Percentiles rank a stretch among this genome's conserved stretches.
Conservation (phyloP, 2,888 invertebrate genomes). For the Exephanes ischioxanthus region DNA sequence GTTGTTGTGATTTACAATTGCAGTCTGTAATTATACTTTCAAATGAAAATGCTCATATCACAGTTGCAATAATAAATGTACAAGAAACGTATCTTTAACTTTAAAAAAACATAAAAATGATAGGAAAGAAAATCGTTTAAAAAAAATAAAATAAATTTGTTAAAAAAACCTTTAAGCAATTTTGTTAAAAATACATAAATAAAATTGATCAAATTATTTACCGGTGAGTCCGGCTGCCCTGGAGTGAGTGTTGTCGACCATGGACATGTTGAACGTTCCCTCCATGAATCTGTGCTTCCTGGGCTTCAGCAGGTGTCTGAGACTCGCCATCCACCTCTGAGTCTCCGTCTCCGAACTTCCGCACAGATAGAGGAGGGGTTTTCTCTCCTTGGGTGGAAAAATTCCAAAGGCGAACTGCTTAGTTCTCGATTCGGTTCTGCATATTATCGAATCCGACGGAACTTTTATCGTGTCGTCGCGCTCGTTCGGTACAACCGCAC, state of each 20-base stretch:
- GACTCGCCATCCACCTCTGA: conserved; percentile 89
- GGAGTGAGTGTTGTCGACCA: conserved; percentile 88
- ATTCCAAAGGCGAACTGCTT: conserved; percentile 90
- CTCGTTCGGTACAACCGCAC: conserved; percentile 70
- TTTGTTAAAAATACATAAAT: conserved; percentile 21
- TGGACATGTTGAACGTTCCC: conserved; percentile 87
- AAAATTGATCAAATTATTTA: conserved; percentile 61
- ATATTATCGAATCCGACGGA: conserved; percentile 87
- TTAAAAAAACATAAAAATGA: no score
- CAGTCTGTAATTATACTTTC: no score
- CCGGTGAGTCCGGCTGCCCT: conserved; percentile 87
- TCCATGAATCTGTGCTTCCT: conserved; percentile 85
- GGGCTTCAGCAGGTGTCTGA: conserved; percentile 82
- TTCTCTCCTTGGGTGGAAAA: conserved; percentile 87
- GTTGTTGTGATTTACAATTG: no score
- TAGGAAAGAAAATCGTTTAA: neutral
- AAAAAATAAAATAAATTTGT: no score
- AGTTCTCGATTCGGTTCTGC: conserved; percentile 89
- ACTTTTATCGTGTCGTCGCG: conserved; percentile 82
- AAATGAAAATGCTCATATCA: no score
- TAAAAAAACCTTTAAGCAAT: no score
- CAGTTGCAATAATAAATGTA: neutral
- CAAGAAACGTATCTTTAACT: neutral
- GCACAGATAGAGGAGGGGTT: conserved; percentile 89
- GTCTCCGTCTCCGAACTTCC: conserved; percentile 88